These are phyloP conservation scores for Microtus ochrogaster DNA, from an alignment of 2,113 vertebrate genomes.

Conservation along the genomic window DNA sequence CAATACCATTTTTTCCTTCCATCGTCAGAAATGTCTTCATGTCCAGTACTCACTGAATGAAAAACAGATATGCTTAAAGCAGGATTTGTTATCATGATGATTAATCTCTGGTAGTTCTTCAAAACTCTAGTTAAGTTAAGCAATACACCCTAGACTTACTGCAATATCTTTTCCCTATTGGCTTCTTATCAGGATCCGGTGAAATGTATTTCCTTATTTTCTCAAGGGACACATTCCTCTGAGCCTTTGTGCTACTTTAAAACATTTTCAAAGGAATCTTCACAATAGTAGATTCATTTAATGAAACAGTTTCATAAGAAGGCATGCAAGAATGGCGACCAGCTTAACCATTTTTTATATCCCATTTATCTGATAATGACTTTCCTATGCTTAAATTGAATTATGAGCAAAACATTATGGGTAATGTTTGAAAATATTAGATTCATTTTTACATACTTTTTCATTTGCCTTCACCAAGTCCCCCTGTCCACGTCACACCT, in stretches of 20 bases:
- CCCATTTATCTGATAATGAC: background rate
- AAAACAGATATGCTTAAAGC: constrained; percentile 34
- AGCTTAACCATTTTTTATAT: background rate
- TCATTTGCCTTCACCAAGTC: background rate
- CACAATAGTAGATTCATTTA: background rate
- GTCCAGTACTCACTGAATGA: background rate
- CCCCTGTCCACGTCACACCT: background rate
- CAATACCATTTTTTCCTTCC: constrained; percentile 1
- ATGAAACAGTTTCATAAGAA: background rate
- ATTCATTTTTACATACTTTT: background rate
- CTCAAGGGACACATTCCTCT: background rate
- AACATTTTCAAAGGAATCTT: background rate
- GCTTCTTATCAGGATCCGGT: background rate
- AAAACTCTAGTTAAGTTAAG: background rate
- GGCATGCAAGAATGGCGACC: background rate
- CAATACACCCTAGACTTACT: background rate
- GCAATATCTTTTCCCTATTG: background rate
- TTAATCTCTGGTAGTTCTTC: background rate
- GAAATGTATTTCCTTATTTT: background rate
- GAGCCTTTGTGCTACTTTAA: background rate
- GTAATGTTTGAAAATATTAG: background rate
- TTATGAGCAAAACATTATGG: background rate
- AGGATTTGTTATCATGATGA: background rate
- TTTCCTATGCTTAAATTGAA: background rate
- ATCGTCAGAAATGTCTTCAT: background rate